Base-by-base conservation (phyloP, 2,113 vertebrate genomes). In the Crypturellus undulatus region DNA sequence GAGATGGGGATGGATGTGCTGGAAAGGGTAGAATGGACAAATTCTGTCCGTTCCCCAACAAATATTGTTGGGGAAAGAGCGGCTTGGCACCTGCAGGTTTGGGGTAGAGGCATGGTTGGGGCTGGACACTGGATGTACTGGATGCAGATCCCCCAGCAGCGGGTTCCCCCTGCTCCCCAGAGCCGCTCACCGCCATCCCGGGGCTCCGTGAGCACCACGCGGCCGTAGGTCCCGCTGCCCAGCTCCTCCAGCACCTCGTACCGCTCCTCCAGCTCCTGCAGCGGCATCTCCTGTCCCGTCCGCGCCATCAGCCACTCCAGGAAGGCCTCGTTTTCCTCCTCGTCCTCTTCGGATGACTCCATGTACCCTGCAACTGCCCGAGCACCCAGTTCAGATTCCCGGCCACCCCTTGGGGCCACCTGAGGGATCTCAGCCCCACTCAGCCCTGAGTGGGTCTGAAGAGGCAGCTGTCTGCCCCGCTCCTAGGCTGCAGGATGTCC, bases 141-240 rank as follows among this genome's bases (percentile, higher is more conserved):
- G 16, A 43, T 13, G 21, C 51, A n/a, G 28, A 19, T 63, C 60
- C 18, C 34, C 10, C 18, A n/a, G 25, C 9, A 51, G 45, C 26
- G 34, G 12, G 32, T 32, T 40, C 2, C 0, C 12, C 22, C 28
- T 51, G 25, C 30, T 18, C 3, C 0, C 20, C 40, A 10, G 14
- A 22, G 4, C 34, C 15, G 24, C 88, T 90, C 58, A 84, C 88
- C 88, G 2, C 88, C 90, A 2, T 97, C 98, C 77, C 90, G 98
- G 96, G 99, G 98, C 54, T 98, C 97, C 1, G 98, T 98, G 26
- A 99, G 96, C 96, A 99, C 98, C 92, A 99, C 99, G 1, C 98
- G 98, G 62, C 99, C 99, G 0, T 99, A 99, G 21, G 98, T 98
- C 43, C 99, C 99, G 0, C 98, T 97, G 69, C 99, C 99, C 42